A percentile compares a stretch with the other conserved stretches of the same genome.
These are phyloP conservation scores for Nephrotoma appendiculata DNA, from an alignment of 2,888 invertebrate species.

Conservation along the genomic window DNA sequence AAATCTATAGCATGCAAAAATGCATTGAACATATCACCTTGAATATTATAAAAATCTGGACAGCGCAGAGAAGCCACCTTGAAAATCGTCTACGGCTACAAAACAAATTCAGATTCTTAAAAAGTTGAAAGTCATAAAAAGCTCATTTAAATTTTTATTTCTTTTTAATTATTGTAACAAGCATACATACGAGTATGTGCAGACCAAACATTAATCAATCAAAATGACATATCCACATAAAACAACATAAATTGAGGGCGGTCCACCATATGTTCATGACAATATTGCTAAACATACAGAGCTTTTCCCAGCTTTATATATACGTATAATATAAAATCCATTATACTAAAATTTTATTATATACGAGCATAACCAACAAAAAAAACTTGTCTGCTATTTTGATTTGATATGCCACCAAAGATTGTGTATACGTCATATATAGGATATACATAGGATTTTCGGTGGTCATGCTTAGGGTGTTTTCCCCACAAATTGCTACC, in stretches of 20 bases:
- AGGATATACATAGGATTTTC: not conserved
- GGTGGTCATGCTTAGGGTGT: not conserved
- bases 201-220: not conserved
- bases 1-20: not conserved
- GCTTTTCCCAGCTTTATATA: not conserved
- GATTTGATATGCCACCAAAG: not conserved
- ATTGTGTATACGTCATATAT: not conserved
- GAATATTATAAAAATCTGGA: not conserved
- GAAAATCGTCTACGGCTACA: not conserved
- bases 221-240: not conserved
- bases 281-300: not conserved
- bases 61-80: not conserved
- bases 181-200: not conserved
- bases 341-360: not conserved
- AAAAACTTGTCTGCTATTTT: not conserved
- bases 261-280: not conserved
- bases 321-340: not conserved
- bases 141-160: not conserved
- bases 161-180: not conserved
- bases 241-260: not conserved
- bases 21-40: not conserved
- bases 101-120: not conserved
- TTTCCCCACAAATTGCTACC: not conserved
- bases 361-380: not conserved
- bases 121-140: not conserved